A percentile compares a stretch with the other conserved stretches of the same genome.
These are phyloP conservation scores for Caenorhabditis sulstoni DNA, from an alignment of 2,888 invertebrate genomes.

Conservation along the genomic window DNA sequence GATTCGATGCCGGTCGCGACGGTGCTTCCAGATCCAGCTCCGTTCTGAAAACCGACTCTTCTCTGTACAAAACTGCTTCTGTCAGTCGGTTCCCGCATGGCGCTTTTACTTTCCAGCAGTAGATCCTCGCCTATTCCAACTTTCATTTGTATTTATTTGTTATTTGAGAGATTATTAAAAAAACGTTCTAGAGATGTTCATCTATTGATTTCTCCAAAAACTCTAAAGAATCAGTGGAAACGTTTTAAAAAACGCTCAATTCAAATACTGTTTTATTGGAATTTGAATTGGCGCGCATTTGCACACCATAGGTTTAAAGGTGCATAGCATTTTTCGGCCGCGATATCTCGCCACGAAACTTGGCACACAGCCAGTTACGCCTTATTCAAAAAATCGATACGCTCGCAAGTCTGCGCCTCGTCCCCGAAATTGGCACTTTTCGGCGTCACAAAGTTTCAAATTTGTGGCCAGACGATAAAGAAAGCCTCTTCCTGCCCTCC, in stretches of 20 bases:
- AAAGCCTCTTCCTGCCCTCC: constrained; percentile 22
- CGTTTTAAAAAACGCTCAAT: no score
- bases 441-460: constrained; percentile 42
- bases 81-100: no score
- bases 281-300: constrained; percentile 21
- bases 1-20: no score
- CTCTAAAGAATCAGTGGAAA: no score
- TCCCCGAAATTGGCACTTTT: constrained; percentile 19
- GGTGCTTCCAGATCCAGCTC: no score
- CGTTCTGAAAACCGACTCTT: no score
- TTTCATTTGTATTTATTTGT: background rate
- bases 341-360: constrained; percentile 47
- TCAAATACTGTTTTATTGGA: background rate
- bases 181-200: no score
- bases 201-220: no score
- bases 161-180: no score
- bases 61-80: no score
- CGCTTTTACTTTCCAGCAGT: no score
- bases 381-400: constrained; percentile 30
- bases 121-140: no score
- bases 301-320: constrained; percentile 19
- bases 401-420: constrained; percentile 17
- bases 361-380: constrained; percentile 32
- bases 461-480: constrained; percentile 34
- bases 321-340: background rate